Evolutionary conservation across 2,888 invertebrate species (phyloP), one percentile per base, ranked within the genome.

Genomic region (Lycaena phlaeas): DNA sequence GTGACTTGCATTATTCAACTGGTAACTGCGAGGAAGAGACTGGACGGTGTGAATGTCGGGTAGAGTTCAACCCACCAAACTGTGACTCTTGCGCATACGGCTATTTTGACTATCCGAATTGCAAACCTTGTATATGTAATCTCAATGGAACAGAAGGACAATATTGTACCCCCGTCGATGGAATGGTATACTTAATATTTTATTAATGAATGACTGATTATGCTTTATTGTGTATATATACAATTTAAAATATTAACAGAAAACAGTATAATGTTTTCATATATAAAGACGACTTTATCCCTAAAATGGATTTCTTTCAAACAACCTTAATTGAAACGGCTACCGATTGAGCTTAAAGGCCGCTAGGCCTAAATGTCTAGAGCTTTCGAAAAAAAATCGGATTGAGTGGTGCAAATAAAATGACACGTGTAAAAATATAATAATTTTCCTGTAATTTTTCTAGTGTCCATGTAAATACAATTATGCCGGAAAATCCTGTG

Each of bases 1-100:
- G 99, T 62, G 88, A 97, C 57, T 79, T 85, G 7, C 90, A 89
- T 57, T 93, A 89, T 61, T 95, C 94, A 0, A 98, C 97, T 12
- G 98, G 98, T 7, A 96, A 96, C 67, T 99, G 98, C 65, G 93
- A 90, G 36, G 97, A 97, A 56, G 94, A 92, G 30, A 89, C 91
- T 0, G 98, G 98, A 0, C 88, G 89, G 27, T 98, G 98, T 65
- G 94, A 96, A 61, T 98, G 98, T 58, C 88, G 92, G 15, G 76
- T 79, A 1, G 94, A 96, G 60, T 97, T 89, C 72, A 89, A 90
- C 39, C 86, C 92, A 0, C 94, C 95, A 0, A 79, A 91, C 61
- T 97, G 97, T 61, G 92, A 94, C 64, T 87, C 89, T 0, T 96
- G 96, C 60, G 92, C 92, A 12, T 92, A 91, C 55, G 98, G 98